Evolutionary conservation across 1,140 invertebrate genomes (phyloP).

Genomic region (Zaprionus ornatus): DNA sequence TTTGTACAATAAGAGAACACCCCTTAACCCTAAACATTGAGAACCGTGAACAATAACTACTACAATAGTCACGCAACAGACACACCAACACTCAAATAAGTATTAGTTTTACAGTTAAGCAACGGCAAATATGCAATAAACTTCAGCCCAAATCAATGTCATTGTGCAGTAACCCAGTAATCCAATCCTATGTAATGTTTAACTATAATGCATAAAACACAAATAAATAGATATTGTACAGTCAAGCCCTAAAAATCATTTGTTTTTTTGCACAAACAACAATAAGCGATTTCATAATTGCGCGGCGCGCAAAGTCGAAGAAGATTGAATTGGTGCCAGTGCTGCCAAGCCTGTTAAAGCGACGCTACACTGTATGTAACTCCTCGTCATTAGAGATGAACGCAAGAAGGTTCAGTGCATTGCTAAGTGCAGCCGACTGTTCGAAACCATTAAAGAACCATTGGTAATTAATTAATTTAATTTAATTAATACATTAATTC

Average conservation of each 20-base stretch:
- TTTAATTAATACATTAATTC: too few relatives aligned
- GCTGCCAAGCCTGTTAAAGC: neutral
- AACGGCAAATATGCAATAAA: conserved; percentile 30
- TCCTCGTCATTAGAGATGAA: neutral
- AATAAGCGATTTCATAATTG: neutral
- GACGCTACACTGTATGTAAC: neutral
- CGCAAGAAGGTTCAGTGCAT: too few relatives aligned
- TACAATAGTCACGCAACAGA: conserved; percentile 35
- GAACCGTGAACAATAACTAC: conserved; percentile 49
- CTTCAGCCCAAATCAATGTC: neutral
- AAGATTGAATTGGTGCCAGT: neutral
- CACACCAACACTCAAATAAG: conserved; percentile 26
- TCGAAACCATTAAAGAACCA: too few relatives aligned
- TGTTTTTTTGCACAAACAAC: neutral
- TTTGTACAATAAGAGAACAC: conserved; percentile 52
- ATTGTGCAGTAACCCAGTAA: conserved; percentile 11
- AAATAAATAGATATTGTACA: conserved; percentile 79
- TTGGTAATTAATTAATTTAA: too few relatives aligned
- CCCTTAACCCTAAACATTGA: conserved; percentile 15
- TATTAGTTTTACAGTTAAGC: conserved; percentile 41
- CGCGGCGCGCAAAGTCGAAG: conserved; percentile 3
- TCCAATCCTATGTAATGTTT: conserved; percentile 14
- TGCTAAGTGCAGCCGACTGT: too few relatives aligned
- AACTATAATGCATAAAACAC: conserved; percentile 21
- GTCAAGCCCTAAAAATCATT: conserved; percentile 28